Conservation (phyloP, 1,140 invertebrate species). For the Antheraea pernyi region DNA sequence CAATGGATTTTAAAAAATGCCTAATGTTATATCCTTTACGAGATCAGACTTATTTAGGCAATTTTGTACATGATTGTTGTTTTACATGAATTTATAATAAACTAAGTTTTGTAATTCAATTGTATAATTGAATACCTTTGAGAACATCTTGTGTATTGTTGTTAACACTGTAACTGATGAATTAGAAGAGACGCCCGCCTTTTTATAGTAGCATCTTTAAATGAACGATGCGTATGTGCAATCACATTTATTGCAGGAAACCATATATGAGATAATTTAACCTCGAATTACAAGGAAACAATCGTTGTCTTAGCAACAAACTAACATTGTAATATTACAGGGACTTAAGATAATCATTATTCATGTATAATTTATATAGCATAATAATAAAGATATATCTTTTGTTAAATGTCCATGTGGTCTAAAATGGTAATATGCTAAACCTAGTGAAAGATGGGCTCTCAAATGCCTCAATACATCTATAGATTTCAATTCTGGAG, state of each 20-base stretch:
- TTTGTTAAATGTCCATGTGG: no score
- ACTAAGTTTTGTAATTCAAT: background rate
- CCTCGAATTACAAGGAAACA: background rate
- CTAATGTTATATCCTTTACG: no score
- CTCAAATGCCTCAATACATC: no score
- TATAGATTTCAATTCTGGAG: no score
- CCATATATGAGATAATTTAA: background rate
- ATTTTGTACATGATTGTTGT: background rate
- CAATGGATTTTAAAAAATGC: background rate
- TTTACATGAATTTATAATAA: no score
- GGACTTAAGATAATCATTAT: no score
- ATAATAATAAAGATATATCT: no score
- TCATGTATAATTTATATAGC: no score
- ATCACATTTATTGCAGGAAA: constrained; percentile 15
- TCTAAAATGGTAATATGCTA: no score
- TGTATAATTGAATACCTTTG: constrained; percentile 24
- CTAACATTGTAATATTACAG: background rate
- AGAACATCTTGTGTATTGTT: constrained; percentile 33
- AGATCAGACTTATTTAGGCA: no score
- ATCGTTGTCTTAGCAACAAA: background rate
- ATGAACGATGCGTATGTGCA: constrained; percentile 7
- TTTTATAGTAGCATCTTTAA: constrained; percentile 23
- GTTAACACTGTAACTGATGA: constrained; percentile 30
- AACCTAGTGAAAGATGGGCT: no score
- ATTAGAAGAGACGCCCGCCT: constrained; percentile 6